Conservation (phyloP, 1,140 invertebrate species). For the Bombus confusus region DNA sequence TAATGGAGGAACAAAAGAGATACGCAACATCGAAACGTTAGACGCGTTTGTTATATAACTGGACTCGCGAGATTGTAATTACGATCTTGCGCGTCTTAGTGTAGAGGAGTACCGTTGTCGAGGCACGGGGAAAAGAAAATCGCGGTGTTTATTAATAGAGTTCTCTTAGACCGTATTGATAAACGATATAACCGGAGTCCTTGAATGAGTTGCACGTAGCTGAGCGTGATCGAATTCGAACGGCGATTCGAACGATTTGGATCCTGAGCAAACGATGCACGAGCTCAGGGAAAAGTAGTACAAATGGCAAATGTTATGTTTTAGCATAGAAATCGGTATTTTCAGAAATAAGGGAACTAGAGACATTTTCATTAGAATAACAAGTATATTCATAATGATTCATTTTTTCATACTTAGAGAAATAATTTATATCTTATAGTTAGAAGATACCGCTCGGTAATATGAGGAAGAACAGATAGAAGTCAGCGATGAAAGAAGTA, state of each 20-base stretch:
- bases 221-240: conserved; percentile 34
- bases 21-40: conserved; percentile 12
- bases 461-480: too few species aligned
- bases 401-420: too few species aligned
- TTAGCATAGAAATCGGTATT: too few species aligned
- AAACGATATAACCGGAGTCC: conserved; percentile 17
- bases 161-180: conserved; percentile 6
- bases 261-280: neutral
- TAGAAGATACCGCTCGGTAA: too few species aligned
- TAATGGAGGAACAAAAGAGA: neutral
- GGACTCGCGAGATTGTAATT: conserved; percentile 21
- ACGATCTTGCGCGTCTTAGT: conserved; percentile 1
- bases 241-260: neutral
- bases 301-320: neutral
- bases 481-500: too few species aligned
- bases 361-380: too few species aligned
- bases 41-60: conserved; percentile 26
- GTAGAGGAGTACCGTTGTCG: conserved; percentile 19
- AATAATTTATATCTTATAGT: too few species aligned
- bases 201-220: conserved; percentile 19
- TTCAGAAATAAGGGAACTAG: too few species aligned
- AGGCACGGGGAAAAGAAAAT: conserved; percentile 13
- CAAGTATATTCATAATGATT: too few species aligned
- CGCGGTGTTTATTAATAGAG: conserved; percentile 30
- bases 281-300: neutral